These are phyloP conservation scores for Botrylloides violaceus DNA, from an alignment of 23 tunicate genomes.

Conservation along the genomic window DNA sequence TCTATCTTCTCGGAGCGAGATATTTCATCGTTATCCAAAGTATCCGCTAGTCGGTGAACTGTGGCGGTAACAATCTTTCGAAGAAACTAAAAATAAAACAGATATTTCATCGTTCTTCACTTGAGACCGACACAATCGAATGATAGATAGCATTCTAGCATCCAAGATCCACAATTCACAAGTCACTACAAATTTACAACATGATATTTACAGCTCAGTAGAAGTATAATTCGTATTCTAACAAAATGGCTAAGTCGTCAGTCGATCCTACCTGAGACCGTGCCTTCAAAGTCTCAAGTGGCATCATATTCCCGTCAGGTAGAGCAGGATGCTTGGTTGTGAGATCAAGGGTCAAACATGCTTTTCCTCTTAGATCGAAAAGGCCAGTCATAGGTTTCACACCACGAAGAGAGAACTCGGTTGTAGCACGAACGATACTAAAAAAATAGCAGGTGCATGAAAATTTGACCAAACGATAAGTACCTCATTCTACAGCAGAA, in stretches of 20 bases:
- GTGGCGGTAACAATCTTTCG: slow-evolving; percentile 32
- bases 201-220: too few species aligned
- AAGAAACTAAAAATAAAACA: slow-evolving; percentile 31
- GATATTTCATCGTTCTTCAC: too few species aligned
- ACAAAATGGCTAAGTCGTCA: too few species aligned
- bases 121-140: not conserved
- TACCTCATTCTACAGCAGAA: too few species aligned
- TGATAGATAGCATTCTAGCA: not conserved
- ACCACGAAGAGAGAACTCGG: slow-evolving; percentile 47
- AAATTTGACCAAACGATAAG: too few species aligned
- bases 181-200: too few species aligned
- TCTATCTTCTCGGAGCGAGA: not conserved
- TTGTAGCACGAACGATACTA: slow-evolving; percentile 46
- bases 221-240: too few species aligned
- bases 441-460: slow-evolving; percentile 4
- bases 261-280: slow-evolving; percentile 42
- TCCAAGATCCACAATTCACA: too few species aligned
- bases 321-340: slow-evolving; percentile 25
- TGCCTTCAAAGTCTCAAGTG: slow-evolving; percentile 2
- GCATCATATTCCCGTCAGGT: slow-evolving; percentile 14
- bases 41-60: slow-evolving; percentile 22
- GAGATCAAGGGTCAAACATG: slow-evolving; percentile 25
- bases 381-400: slow-evolving; percentile 44
- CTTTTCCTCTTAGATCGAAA: slow-evolving; percentile 31
- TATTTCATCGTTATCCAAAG: not conserved